Percentiles rank a stretch among this genome's conserved stretches.
Evolutionary conservation across 2,113 vertebrate genomes (phyloP).

Genomic region (Egretta garzetta): DNA sequence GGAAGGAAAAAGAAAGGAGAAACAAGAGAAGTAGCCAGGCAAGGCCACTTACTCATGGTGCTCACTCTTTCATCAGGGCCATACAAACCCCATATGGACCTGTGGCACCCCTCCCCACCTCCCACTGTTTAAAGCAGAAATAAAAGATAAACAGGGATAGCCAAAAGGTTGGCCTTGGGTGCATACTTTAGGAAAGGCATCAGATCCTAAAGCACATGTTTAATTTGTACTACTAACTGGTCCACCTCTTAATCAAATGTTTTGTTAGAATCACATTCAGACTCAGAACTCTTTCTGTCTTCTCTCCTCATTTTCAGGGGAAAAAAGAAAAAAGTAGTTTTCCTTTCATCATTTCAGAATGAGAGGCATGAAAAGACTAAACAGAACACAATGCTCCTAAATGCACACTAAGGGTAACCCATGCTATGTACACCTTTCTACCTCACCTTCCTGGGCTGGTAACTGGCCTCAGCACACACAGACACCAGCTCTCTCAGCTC

Average conservation of each 20-base stretch:
- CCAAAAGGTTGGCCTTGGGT: not conserved
- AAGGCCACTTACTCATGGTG: not conserved
- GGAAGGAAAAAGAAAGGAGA: not conserved
- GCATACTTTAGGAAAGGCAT: not conserved
- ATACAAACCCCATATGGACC: not conserved
- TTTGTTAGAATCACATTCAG: not conserved
- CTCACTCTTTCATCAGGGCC: not conserved
- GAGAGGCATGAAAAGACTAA: not conserved
- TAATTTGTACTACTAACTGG: not conserved
- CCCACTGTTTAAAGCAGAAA: not conserved
- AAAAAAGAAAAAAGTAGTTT: not conserved
- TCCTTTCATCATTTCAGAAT: not conserved
- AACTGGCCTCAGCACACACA: not conserved
- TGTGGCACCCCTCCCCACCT: not conserved
- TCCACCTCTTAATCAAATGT: not conserved
- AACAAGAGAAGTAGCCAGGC: not conserved
- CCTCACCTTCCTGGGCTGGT: not conserved
- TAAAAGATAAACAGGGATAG: not conserved
- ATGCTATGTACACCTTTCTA: not conserved
- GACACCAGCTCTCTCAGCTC: not conserved
- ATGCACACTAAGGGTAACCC: fast-evolving
- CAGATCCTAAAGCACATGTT: not conserved
- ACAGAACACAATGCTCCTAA: not conserved
- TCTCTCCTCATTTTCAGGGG: not conserved
- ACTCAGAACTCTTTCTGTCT: not conserved